Evolutionary conservation across 2,113 vertebrate species (phyloP), one percentile per base, ranked within the genome.

Genomic region (Erythrocercus mccallii): DNA sequence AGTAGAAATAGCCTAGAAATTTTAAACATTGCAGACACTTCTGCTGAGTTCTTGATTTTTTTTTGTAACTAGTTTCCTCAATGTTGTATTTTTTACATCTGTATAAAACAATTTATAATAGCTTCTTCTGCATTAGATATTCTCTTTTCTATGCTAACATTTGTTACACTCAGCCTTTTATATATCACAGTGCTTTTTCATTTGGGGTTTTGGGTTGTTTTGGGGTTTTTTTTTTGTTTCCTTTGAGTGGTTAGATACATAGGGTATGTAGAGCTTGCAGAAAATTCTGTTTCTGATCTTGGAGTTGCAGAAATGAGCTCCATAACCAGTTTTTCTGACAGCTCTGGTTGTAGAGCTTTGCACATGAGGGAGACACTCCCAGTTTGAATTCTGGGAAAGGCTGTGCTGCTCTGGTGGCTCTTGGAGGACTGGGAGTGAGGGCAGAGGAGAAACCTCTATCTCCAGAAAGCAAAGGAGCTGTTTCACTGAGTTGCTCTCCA

Each of bases 311-410:
- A 5, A 70, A 20, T 0, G 0, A 33, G 24, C 60, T 61, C 10
- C 4, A 2, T 4, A 1, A 27, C 40, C 19, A 9, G 8, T 30
- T 14, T 62, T 83, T 65, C 51, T 83, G 42, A 4, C 1, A 2
- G 10, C 6, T 72, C 6, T 65, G 5, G 31, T 44, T 45, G 10
- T 33, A 35, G 38, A 58, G n/a, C 20, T 76, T 16, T 81, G 44
- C 15, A 28, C 18, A 4, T 13, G 23, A 4, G 22, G 15, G 12
- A 17, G 61, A 33, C 18, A 3, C 45, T 62, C 33, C 30, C 23
- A 15, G 19, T 72, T 60, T 83, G 71, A 84, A 74, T 60, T 57
- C 20, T 33, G n/a, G 50, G 30, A 6, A 33, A 31, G 60, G 16
- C 3, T 69, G 16, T 23, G 15, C 24, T 48, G 23, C 21, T 4